These are phyloP conservation scores for Epinephelus malabaricus DNA, from an alignment of 2,797 vertebrate genomes.

Conservation along the genomic window DNA sequence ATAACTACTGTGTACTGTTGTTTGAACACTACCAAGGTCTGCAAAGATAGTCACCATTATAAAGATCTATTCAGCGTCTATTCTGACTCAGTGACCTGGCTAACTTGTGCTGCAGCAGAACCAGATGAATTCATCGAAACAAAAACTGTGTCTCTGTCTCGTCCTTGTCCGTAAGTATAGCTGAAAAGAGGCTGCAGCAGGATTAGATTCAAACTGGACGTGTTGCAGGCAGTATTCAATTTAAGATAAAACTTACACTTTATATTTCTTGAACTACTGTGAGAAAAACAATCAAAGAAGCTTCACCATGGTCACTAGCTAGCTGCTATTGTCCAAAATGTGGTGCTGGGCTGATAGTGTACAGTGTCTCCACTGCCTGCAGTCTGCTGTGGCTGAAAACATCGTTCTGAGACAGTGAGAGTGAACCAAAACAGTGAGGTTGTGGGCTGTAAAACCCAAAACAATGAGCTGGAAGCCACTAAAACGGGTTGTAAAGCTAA, in stretches of 20 bases:
- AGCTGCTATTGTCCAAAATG: too few relatives aligned
- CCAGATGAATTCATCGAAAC: neutral
- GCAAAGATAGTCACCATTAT: too few relatives aligned
- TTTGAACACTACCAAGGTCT: neutral
- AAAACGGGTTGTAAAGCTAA: neutral
- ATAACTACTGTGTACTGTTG: neutral
- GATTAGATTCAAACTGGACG: neutral
- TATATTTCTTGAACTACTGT: neutral
- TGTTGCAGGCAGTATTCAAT: neutral
- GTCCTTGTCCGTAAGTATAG: neutral
- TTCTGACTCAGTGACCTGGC: constrained; percentile 1
- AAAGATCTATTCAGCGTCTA: neutral
- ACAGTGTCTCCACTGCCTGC: too few relatives aligned
- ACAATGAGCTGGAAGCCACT: neutral
- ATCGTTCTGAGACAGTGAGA: too few relatives aligned
- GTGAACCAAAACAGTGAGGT: neutral
- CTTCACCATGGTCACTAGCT: neutral
- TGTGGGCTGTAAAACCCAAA: neutral
- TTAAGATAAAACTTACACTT: neutral
- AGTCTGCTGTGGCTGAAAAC: too few relatives aligned
- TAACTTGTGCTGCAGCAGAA: too few relatives aligned
- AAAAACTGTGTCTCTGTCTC: neutral
- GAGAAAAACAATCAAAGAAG: neutral
- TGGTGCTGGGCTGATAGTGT: too few relatives aligned
- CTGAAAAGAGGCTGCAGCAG: constrained; percentile 1